A percentile compares a stretch with the other conserved stretches of the same genome.
phyloP scores from a whole-genome alignment of 2,113 vertebrate genomes.

The Gorsachius goisagi region DNA sequence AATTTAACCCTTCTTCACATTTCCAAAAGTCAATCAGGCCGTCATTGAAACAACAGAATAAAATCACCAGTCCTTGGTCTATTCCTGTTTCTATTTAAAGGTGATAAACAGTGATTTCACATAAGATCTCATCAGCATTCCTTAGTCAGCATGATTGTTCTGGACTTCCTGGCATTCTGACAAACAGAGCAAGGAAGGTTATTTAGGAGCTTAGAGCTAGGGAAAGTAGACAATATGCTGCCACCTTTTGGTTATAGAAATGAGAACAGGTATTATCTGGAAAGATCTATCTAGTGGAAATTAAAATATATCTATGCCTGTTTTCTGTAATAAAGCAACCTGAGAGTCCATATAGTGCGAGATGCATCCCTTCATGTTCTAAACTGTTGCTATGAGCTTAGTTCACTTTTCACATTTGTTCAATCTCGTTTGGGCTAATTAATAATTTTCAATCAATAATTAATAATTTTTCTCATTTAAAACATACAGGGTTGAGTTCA shows the following conservation, averaged over 20 bases:
- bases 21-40: background rate
- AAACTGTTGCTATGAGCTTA: background rate
- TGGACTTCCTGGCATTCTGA: background rate
- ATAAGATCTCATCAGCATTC: background rate
- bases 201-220: background rate
- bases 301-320: background rate
- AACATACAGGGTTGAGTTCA: background rate
- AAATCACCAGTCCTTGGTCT: background rate
- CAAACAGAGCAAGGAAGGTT: slow-evolving; percentile 20
- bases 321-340: background rate
- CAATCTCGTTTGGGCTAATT: background rate
- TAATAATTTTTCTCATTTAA: background rate
- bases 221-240: slow-evolving; percentile 57
- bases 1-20: slow-evolving; percentile 7
- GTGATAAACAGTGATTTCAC: slow-evolving; percentile 27
- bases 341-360: background rate
- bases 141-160: slow-evolving; percentile 49
- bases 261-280: background rate
- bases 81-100: slow-evolving; percentile 23
- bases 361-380: background rate
- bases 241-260: slow-evolving; percentile 59
- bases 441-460: background rate
- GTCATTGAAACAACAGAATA: background rate
- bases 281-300: background rate
- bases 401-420: background rate